Percentiles rank a stretch among this genome's conserved stretches.
These are phyloP conservation scores for Tiliacea aurago DNA, from an alignment of 2,888 invertebrate species.

Conservation along the genomic window DNA sequence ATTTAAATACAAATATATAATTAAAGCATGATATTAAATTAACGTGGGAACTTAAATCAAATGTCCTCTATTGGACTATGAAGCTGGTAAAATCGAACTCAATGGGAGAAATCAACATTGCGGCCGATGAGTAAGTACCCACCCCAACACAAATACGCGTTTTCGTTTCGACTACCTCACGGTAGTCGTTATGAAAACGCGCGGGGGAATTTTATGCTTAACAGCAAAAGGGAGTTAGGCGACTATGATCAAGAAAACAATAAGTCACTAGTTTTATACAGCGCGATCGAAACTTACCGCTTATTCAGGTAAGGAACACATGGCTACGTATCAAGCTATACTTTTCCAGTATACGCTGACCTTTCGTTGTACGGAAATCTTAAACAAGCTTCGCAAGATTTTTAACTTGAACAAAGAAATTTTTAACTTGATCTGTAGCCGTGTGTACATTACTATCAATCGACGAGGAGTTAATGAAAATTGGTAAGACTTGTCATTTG, in stretches of 20 bases:
- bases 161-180: slow-evolving; percentile 1
- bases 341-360: no score
- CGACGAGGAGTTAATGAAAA: no score
- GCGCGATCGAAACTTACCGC: background rate
- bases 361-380: no score
- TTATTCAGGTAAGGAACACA: no score
- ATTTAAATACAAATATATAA: slow-evolving; percentile 36
- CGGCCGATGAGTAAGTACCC: slow-evolving; percentile 35
- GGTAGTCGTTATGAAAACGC: background rate
- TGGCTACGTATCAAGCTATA: no score
- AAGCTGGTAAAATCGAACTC: slow-evolving; percentile 9
- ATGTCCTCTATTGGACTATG: background rate
- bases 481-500: no score
- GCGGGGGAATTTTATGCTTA: background rate
- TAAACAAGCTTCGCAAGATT: no score
- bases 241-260: slow-evolving; percentile 14
- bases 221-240: background rate
- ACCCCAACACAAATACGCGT: background rate
- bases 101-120: background rate
- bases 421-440: no score
- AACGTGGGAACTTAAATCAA: slow-evolving; percentile 11
- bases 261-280: background rate
- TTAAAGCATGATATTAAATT: slow-evolving; percentile 9
- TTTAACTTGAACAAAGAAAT: no score
- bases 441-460: no score